These are phyloP conservation scores for Idaea dimidiata DNA, from an alignment of 2,888 invertebrate species.

Conservation along the genomic window DNA sequence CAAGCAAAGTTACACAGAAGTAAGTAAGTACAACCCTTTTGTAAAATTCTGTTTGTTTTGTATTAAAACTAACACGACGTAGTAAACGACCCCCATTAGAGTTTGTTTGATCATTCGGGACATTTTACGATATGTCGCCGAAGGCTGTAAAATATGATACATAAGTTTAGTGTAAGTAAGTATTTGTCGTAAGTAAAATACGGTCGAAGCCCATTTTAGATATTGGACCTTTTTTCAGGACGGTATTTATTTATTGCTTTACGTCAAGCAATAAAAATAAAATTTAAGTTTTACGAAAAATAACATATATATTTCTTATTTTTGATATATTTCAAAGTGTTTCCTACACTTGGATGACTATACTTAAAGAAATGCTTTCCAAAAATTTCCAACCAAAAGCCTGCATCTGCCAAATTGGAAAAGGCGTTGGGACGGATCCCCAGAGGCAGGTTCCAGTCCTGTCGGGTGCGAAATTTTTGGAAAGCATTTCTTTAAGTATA, in stretches of 20 bases:
- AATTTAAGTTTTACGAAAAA: too few species aligned
- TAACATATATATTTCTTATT: too few species aligned
- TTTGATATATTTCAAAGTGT: too few species aligned
- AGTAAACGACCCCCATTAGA: conserved; percentile 34
- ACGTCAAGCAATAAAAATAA: too few species aligned
- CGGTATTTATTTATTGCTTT: not conserved
- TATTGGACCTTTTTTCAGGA: not conserved
- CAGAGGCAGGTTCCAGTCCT: too few species aligned
- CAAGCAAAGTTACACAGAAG: not conserved
- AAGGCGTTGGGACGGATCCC: too few species aligned
- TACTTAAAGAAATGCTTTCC: too few species aligned
- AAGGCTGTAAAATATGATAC: conserved; percentile 36
- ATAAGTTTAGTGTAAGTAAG: conserved; percentile 6
- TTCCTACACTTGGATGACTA: too few species aligned
- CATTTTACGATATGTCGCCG: conserved; percentile 44
- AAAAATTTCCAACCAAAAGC: too few species aligned
- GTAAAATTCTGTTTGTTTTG: not conserved
- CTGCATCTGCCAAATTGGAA: too few species aligned
- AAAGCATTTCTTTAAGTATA: too few species aligned
- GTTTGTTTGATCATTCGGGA: conserved; percentile 44
- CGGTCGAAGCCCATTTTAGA: not conserved
- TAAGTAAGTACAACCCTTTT: not conserved
- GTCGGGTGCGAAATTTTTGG: too few species aligned
- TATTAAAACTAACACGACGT: conserved; percentile 32
- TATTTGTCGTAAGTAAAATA: conserved; percentile 5